Evolutionary conservation across 2,888 invertebrate species (phyloP).

Genomic region (Pachydiplax longipennis): DNA sequence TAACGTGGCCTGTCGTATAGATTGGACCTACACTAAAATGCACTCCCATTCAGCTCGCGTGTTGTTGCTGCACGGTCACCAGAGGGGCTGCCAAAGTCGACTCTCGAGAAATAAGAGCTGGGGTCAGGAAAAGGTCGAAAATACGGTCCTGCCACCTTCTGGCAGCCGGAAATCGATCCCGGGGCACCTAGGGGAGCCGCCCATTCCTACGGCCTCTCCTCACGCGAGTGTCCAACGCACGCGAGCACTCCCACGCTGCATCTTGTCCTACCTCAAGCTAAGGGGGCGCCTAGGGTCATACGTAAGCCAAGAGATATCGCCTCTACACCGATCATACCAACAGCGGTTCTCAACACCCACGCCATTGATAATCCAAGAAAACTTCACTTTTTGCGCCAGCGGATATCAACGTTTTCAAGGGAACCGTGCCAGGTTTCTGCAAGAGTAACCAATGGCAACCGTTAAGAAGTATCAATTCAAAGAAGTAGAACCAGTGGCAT

Average conservation of each 20-base stretch:
- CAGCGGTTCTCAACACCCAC: background rate
- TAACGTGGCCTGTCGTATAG: no score
- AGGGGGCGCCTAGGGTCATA: background rate
- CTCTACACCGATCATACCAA: background rate
- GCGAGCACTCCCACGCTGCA: background rate
- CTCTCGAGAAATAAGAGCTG: background rate
- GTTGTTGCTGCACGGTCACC: no score
- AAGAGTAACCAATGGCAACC: no score
- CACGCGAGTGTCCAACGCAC: background rate
- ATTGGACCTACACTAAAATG: no score
- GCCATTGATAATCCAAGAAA: background rate
- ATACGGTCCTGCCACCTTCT: background rate
- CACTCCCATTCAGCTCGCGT: no score
- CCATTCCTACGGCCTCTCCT: background rate
- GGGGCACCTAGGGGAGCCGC: background rate
- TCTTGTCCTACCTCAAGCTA: slow-evolving; percentile 35
- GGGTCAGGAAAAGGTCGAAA: background rate
- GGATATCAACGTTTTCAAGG: no score
- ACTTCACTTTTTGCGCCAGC: no score
- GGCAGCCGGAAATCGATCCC: slow-evolving; percentile 22
- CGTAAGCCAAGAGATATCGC: no score
- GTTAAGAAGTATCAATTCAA: no score
- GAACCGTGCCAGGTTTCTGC: background rate
- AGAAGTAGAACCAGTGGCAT: no score
- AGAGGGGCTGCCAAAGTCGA: no score